phyloP scores from a whole-genome alignment of 1,140 invertebrate genomes.

The Mylabris phalerata region DNA sequence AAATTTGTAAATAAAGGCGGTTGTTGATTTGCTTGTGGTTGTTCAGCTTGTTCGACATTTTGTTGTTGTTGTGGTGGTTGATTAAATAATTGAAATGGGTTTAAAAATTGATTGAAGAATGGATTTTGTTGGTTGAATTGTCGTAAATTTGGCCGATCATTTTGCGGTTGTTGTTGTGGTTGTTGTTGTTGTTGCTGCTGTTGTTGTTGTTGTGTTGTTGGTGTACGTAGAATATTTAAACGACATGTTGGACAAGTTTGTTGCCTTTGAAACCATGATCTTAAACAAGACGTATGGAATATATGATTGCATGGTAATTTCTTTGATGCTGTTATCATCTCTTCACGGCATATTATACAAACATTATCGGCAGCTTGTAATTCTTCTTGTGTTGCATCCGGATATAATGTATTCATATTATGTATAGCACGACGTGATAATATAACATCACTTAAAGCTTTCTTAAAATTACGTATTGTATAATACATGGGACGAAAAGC shows the following conservation, averaged over 20 bases:
- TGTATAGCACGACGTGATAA: conserved; percentile 92
- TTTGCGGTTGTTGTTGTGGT: conserved; percentile 36
- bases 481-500: conserved; percentile 99
- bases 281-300: conserved; percentile 96
- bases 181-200: conserved; percentile 35
- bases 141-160: conserved; percentile 27
- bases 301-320: conserved; percentile 99
- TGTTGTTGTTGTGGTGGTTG: conserved; percentile 8
- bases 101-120: conserved; percentile 26
- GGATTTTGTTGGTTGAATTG: conserved; percentile 31
- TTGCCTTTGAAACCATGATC: conserved; percentile 98
- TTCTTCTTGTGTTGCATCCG: conserved; percentile 92
- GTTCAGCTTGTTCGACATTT: neutral
- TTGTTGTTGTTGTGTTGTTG: conserved; percentile 42
- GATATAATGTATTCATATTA: conserved; percentile 98
- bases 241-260: conserved; percentile 99
- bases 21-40: neutral
- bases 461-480: conserved; percentile 95
- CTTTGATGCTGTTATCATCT: conserved; percentile 85
- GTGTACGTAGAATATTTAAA: conserved; percentile 83
- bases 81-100: neutral
- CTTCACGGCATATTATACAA: conserved; percentile 97
- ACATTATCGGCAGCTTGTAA: conserved; percentile 92
- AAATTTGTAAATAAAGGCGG: neutral
- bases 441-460: conserved; percentile 96